These are phyloP conservation scores for Anorthoa munda DNA, from an alignment of 2,888 invertebrate species.

Conservation along the genomic window DNA sequence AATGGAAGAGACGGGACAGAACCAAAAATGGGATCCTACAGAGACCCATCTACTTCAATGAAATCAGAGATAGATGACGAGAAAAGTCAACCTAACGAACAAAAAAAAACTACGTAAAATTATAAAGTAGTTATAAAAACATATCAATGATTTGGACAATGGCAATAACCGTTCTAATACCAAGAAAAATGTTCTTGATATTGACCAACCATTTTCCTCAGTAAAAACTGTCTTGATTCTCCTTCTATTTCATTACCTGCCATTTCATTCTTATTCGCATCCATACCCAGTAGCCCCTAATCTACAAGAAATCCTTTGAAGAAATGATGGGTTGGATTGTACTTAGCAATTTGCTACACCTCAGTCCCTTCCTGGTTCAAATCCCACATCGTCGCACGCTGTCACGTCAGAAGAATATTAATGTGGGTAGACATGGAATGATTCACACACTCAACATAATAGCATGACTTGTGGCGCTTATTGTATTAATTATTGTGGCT, in stretches of 20 bases:
- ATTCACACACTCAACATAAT: constrained; percentile 44
- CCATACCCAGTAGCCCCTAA: background rate
- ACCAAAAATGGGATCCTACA: too few relatives aligned
- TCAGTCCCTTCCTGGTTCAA: constrained; percentile 29
- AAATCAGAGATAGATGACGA: too few relatives aligned
- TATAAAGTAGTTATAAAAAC: too few relatives aligned
- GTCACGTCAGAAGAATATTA: constrained; percentile 44
- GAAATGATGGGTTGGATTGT: background rate
- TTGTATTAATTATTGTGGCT: constrained; percentile 16
- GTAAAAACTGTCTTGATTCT: too few relatives aligned
- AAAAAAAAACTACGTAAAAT: too few relatives aligned
- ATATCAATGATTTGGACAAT: too few relatives aligned
- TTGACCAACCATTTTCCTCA: too few relatives aligned
- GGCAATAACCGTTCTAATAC: too few relatives aligned
- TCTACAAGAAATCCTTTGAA: background rate
- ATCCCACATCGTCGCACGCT: constrained; percentile 34
- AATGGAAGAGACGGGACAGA: background rate
- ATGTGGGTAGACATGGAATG: constrained; percentile 33
- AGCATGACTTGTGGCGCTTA: constrained; percentile 41
- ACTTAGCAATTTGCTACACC: constrained; percentile 18
- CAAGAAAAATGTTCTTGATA: background rate
- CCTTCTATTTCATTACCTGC: background rate
- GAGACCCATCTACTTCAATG: too few relatives aligned
- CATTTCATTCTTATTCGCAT: background rate
- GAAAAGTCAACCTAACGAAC: too few relatives aligned